Evolutionary conservation across 2,797 vertebrate species (phyloP), one percentile per base, ranked within the genome.

Genomic region (Poeciliopsis presidionis): DNA sequence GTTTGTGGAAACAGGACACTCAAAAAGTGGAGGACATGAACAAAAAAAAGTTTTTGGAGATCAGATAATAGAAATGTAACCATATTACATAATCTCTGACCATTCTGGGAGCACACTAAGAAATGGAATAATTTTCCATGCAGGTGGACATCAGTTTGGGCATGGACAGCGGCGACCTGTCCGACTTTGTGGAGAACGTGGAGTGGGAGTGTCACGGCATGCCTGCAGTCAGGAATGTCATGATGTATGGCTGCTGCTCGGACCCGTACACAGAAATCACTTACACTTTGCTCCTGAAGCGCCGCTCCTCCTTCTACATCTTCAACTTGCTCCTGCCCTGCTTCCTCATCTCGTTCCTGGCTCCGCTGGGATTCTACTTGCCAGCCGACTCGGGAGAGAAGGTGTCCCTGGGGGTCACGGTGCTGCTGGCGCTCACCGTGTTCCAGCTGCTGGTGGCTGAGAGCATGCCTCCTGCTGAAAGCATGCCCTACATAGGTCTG

Each of bases 401-500:
- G 89, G 98, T 99, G 57, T 99, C 98, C 22, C 92, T 99, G 18
- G 98, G 98, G 0, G 97, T 99, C 65, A 99, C 98, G 0, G 97
- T 99, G 84, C 96, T 99, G 61, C 94, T 99, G 90, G 97, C 98
- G 3, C 96, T 99, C 82, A 99, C 98, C 0, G 98, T 99, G 74
- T 99, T 99, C 89, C 98, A 99, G 93, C 90, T 99, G 80, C 95
- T 99, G 97, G 98, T 99, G 89, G 98, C 98, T 55, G 98, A 99
- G 94, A 99, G 97, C 94, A 99, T 99, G 98, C 98, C 98, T 1
- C 98, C 98, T 39, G 98, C 98, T 33, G 98, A 99, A 94, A 99
- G 95, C 2, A 97, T 99, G 59, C 98, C 98, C 49, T 95, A 99
- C 67, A 99, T 99, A 92, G 98, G 98, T 94, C 33, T 74, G 89